Conservation (phyloP, 2,113 vertebrate species). For the Falco punctatus region DNA sequence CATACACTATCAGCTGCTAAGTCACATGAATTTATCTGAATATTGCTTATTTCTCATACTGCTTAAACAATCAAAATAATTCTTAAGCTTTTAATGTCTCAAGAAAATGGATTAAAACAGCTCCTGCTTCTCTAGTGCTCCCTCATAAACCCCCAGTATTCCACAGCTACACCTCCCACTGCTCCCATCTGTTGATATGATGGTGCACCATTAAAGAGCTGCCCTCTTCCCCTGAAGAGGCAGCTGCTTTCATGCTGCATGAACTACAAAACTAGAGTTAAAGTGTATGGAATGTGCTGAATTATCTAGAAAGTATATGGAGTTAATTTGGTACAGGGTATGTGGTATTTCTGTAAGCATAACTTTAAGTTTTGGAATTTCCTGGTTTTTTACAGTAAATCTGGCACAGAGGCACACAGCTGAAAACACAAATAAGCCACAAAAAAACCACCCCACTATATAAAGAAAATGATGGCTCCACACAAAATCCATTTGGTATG, state of each 20-base stretch:
- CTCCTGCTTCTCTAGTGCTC: neutral
- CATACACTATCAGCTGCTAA: neutral
- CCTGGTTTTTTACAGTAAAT: neutral
- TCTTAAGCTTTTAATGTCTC: neutral
- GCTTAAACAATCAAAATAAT: neutral
- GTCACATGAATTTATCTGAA: neutral
- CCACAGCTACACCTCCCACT: neutral
- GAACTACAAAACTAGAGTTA: neutral
- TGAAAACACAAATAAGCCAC: neutral
- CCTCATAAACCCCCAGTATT: neutral
- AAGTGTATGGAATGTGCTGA: neutral
- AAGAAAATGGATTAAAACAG: neutral
- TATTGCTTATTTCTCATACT: neutral
- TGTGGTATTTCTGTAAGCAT: neutral
- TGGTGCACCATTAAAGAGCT: neutral
- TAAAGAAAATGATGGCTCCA: neutral
- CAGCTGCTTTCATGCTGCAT: neutral
- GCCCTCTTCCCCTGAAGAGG: neutral
- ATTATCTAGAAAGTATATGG: neutral
- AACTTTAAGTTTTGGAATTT: neutral
- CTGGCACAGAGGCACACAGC: neutral
- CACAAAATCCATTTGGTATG: neutral
- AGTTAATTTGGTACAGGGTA: neutral
- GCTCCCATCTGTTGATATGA: neutral
- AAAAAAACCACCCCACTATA: accelerated